These are phyloP conservation scores for Drosophila melanica DNA, from an alignment of 1,140 invertebrate genomes.

Conservation along the genomic window DNA sequence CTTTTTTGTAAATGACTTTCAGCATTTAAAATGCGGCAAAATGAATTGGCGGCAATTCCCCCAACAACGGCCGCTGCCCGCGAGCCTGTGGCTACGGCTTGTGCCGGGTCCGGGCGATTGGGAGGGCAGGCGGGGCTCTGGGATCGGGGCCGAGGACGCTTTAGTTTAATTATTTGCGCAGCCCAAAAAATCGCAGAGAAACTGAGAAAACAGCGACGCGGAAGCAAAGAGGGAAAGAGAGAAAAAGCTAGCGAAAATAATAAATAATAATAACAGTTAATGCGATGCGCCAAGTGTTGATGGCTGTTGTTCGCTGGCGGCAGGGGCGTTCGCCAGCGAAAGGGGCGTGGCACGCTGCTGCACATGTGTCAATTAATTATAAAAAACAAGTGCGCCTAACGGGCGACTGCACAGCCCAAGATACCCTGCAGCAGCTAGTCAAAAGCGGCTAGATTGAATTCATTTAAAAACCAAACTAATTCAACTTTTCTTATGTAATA, in stretches of 20 bases:
- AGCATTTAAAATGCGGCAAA: conserved; percentile 80
- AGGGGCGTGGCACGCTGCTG: conserved; percentile 40
- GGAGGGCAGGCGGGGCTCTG: not conserved
- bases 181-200: conserved; percentile 31
- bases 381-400: conserved; percentile 36
- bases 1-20: conserved; percentile 72
- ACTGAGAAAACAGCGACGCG: not conserved
- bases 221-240: no score
- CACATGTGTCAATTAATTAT: conserved; percentile 76
- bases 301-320: conserved; percentile 14
- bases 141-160: conserved; percentile 25
- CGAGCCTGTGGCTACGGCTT: not conserved
- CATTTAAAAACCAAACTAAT: no score
- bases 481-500: no score
- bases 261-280: conserved; percentile 60
- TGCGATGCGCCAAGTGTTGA: conserved; percentile 56
- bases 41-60: conserved; percentile 78
- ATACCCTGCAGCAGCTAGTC: conserved; percentile 12
- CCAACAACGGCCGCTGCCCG: conserved; percentile 26
- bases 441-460: no score
- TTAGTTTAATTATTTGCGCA: conserved; percentile 77
- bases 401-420: not conserved
- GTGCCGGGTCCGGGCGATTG: not conserved
- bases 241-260: conserved; percentile 34
- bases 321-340: conserved; percentile 13